Evolutionary conservation across 2,797 vertebrate species (phyloP).

Genomic region (Enteromius viviparus): DNA sequence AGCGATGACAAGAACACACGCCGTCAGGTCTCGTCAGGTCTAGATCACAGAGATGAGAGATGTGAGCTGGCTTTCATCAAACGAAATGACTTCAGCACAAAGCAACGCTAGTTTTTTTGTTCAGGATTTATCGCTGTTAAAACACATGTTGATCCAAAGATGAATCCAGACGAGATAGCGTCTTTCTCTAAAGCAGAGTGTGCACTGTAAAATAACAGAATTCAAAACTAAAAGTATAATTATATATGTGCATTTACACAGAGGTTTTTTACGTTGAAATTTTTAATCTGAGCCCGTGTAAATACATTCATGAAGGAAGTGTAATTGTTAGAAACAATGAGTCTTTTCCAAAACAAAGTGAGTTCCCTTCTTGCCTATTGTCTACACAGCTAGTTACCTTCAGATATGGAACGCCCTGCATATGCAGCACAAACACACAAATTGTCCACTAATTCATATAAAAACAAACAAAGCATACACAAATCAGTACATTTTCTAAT

Average conservation of each 20-base stretch:
- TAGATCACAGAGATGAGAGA: constrained; percentile 14
- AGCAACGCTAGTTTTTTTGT: neutral
- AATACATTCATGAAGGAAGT: constrained; percentile 4
- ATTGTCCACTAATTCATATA: neutral
- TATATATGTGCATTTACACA: neutral
- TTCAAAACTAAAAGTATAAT: neutral
- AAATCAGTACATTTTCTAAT: neutral
- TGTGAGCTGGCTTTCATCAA: constrained; percentile 9
- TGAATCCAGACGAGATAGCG: neutral
- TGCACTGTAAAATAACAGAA: neutral
- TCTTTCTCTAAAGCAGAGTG: neutral
- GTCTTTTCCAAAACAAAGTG: neutral
- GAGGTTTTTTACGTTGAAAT: neutral
- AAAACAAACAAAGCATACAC: neutral
- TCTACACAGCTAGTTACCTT: neutral
- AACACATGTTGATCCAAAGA: neutral
- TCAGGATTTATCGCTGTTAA: constrained; percentile 18
- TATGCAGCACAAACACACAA: neutral
- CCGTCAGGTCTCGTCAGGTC: constrained; percentile 30
- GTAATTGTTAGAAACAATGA: neutral
- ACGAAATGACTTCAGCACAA: constrained; percentile 7
- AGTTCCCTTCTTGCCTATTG: neutral
- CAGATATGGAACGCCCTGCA: neutral
- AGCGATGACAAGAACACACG: constrained; percentile 24
- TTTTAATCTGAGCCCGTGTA: neutral